Percentiles rank a stretch among this genome's conserved stretches.
phyloP scores from a whole-genome alignment of 1,140 invertebrate species.

The Drosophila yakuba region DNA sequence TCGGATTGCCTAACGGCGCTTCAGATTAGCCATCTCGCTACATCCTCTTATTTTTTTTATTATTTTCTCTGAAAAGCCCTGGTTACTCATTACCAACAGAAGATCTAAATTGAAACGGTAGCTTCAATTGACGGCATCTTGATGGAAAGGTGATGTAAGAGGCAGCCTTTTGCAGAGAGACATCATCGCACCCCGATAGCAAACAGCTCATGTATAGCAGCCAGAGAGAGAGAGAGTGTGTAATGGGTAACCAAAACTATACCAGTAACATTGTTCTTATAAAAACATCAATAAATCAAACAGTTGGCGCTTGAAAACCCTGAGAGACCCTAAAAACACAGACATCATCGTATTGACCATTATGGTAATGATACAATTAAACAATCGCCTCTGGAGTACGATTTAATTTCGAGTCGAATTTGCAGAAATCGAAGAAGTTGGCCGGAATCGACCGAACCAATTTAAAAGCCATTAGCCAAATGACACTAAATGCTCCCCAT shows the following conservation, averaged over 20 bases:
- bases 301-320: neutral
- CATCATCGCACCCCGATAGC: neutral
- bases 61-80: constrained; percentile 37
- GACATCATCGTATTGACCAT: constrained; percentile 1
- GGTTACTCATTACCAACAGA: neutral
- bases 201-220: constrained; percentile 1
- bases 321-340: neutral
- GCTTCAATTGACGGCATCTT: constrained; percentile 16
- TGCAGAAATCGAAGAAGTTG: constrained; percentile 7
- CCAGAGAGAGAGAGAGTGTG: neutral
- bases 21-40: constrained; percentile 63
- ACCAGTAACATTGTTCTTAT: neutral
- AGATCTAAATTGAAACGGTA: constrained; percentile 25
- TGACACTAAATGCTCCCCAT: constrained; percentile 69
- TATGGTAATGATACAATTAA: constrained; percentile 47
- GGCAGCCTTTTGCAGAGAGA: neutral
- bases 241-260: neutral
- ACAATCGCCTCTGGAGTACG: constrained; percentile 21
- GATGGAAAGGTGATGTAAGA: constrained; percentile 13
- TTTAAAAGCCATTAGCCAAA: constrained; percentile 78
- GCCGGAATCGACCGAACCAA: constrained; percentile 50
- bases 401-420: constrained; percentile 20
- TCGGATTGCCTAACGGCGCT: constrained; percentile 60
- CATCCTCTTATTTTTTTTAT: constrained; percentile 2
- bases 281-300: neutral